A percentile compares a stretch with the other conserved stretches of the same genome.
Conservation (phyloP, 2,888 invertebrate species). For the Syritta pipiens region DNA sequence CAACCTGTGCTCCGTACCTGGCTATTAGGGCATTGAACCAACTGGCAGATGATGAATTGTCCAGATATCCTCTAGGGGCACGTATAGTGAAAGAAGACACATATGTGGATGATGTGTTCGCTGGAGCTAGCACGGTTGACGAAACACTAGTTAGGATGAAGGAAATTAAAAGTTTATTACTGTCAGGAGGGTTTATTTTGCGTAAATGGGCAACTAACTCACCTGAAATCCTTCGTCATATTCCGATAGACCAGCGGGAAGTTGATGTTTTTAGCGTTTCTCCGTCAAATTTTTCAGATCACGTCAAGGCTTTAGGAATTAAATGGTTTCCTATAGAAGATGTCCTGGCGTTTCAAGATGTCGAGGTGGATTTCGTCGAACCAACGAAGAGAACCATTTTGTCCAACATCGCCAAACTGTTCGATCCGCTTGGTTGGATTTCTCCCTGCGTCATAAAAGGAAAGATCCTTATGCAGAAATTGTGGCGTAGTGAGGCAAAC, state of each 20-base stretch:
- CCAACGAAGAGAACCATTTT: neutral
- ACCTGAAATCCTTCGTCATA: neutral
- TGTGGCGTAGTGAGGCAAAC: neutral
- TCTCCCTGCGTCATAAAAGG: neutral
- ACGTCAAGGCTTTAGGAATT: neutral
- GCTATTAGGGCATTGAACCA: neutral
- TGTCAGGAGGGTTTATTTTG: neutral
- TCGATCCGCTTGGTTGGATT: conserved; percentile 12
- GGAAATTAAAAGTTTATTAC: neutral
- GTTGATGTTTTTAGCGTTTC: neutral
- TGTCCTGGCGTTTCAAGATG: too few species aligned
- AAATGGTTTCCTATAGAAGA: neutral
- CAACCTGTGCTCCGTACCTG: neutral
- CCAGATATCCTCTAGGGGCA: neutral
- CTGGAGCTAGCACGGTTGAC: neutral
- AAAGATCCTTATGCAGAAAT: neutral
- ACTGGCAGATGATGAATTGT: neutral
- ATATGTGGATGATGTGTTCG: neutral
- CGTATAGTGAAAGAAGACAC: neutral
- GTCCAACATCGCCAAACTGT: neutral
- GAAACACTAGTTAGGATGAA: neutral
- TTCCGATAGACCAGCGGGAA: neutral
- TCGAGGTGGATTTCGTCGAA: too few species aligned
- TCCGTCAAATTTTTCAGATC: too few species aligned
- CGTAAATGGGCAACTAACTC: neutral